These are phyloP conservation scores for Eutrigla gurnardus DNA, from an alignment of 2,797 vertebrate genomes.

Conservation along the genomic window DNA sequence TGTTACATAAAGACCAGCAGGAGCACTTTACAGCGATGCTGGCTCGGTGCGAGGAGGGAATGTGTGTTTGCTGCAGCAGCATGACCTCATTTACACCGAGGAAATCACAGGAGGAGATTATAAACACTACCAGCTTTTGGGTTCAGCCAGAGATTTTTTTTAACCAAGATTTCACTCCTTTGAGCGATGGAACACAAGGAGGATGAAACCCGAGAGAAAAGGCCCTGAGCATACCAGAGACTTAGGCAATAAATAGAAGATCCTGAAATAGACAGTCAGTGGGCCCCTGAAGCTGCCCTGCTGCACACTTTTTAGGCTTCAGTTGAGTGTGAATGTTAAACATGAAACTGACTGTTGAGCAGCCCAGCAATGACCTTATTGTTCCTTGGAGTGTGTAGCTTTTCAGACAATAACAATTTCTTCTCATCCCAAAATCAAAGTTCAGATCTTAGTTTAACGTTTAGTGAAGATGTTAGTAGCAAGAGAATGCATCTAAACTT, in stretches of 20 bases:
- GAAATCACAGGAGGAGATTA: constrained; percentile 50
- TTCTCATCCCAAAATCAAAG: neutral
- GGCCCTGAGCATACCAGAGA: constrained; percentile 74
- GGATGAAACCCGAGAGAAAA: constrained; percentile 80
- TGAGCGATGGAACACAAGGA: constrained; percentile 42
- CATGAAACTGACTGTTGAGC: constrained; percentile 14
- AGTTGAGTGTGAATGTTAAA: constrained; percentile 18
- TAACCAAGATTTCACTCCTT: constrained; percentile 43
- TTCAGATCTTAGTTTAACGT: neutral
- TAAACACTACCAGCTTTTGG: constrained; percentile 45
- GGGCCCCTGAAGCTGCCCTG: constrained; percentile 50
- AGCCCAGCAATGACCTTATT: neutral
- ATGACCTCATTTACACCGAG: constrained; percentile 51
- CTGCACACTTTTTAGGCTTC: constrained; percentile 29
- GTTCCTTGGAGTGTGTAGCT: neutral
- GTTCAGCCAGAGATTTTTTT: constrained; percentile 44
- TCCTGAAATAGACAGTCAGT: constrained; percentile 83
- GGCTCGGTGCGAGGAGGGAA: constrained; percentile 20
- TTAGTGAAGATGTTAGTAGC: neutral
- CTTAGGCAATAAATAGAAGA: constrained; percentile 85
- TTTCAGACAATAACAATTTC: neutral
- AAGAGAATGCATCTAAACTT: neutral
- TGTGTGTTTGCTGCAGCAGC: constrained; percentile 48
- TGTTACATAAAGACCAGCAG: constrained; percentile 68
- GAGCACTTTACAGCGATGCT: constrained; percentile 28